Evolutionary conservation across 92 coral and sea anemone genomes (phyloP).

Genomic region (Muricea muricata): DNA sequence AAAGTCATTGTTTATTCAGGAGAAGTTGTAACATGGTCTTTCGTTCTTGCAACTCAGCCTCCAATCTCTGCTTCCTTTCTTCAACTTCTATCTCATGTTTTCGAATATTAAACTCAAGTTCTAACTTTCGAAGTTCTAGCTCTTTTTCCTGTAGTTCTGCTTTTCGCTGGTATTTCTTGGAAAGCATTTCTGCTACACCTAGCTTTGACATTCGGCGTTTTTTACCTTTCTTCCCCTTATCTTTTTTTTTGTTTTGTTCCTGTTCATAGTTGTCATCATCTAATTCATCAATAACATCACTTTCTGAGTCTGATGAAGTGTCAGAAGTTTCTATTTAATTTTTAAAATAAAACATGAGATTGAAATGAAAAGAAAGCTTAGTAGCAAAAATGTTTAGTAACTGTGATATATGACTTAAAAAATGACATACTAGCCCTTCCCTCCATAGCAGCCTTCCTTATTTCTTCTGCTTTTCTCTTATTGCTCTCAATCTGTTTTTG

Average conservation of each 20-base stretch:
- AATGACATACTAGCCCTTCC: conserved; percentile 5
- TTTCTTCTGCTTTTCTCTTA: background rate
- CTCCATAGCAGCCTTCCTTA: conserved; percentile 19
- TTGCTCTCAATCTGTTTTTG: background rate
- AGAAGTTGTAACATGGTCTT: conserved; percentile 58
- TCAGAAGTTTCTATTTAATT: background rate
- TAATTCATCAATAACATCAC: background rate
- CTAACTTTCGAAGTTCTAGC: conserved; percentile 59
- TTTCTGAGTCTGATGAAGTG: conserved; percentile 19
- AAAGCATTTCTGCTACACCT: conserved; percentile 61
- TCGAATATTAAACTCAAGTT: conserved; percentile 57
- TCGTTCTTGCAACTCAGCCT: conserved; percentile 69
- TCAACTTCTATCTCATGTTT: conserved; percentile 57
- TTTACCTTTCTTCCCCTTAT: background rate
- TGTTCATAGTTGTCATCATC: background rate
- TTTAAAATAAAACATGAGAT: background rate
- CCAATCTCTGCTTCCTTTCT: conserved; percentile 53
- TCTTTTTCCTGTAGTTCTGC: conserved; percentile 66
- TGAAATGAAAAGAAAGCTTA: background rate
- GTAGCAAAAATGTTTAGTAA: background rate
- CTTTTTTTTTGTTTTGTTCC: background rate
- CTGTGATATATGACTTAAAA: too few relatives aligned
- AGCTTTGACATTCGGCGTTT: background rate
- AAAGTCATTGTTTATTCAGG: too few relatives aligned
- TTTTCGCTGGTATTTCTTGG: conserved; percentile 59